Conservation (phyloP, 2,113 vertebrate species). For the Eonycteris spelaea region DNA sequence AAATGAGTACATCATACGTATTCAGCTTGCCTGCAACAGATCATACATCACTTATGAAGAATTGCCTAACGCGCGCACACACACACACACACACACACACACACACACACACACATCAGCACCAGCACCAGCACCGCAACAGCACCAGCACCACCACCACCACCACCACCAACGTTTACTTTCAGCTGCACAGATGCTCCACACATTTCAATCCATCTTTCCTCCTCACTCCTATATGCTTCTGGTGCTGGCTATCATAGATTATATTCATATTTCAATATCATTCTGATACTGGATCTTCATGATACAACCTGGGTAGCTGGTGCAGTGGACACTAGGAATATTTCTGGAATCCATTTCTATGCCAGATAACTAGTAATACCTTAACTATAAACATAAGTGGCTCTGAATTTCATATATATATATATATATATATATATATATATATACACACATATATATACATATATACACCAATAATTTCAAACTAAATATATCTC, state of each 20-base stretch:
- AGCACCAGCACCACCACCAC: too few relatives aligned
- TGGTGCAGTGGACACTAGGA: background rate
- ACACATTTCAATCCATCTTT: background rate
- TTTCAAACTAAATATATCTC: background rate
- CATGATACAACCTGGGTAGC: background rate
- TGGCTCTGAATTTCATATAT: background rate
- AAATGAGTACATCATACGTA: background rate
- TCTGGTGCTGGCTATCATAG: background rate
- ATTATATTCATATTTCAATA: background rate
- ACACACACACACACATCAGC: background rate
- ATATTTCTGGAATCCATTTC: background rate
- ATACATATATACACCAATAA: background rate
- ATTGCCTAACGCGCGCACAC: background rate
- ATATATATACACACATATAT: background rate
- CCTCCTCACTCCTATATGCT: background rate
- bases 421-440: background rate
- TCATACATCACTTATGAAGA: background rate
- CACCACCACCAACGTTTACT: background rate
- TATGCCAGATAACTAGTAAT: background rate
- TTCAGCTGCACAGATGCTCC: background rate
- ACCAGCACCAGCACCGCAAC: too few relatives aligned
- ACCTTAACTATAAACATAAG: background rate
- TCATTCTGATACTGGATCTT: background rate
- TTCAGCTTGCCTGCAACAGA: background rate
- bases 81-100: background rate